Conservation (phyloP, 2,888 invertebrate species). For the Drosophila anomalata region DNA sequence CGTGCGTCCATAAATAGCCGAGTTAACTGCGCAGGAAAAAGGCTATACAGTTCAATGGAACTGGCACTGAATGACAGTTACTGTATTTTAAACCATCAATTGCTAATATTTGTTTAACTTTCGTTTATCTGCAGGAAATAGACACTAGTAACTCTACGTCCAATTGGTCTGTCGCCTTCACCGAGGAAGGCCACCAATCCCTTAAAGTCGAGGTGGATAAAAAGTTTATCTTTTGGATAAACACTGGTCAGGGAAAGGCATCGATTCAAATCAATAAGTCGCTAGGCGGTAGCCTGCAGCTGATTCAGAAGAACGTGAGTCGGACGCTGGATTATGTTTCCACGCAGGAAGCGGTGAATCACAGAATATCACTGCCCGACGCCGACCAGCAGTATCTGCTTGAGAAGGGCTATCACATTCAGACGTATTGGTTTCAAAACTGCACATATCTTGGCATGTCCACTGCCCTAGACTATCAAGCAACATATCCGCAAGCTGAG, state of each 20-base stretch:
- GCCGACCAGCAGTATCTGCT: conserved; percentile 87
- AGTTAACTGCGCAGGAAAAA: conserved; percentile 4
- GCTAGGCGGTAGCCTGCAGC: conserved; percentile 88
- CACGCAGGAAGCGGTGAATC: conserved; percentile 86
- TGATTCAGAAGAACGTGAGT: conserved; percentile 87
- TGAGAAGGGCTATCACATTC: conserved; percentile 85
- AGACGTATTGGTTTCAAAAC: conserved; percentile 92
- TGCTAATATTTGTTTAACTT: background rate
- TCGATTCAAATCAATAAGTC: conserved; percentile 85
- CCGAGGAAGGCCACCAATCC: conserved; percentile 85
- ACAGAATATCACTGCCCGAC: conserved; percentile 86
- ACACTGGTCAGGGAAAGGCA: conserved; percentile 81
- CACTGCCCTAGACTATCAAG: conserved; percentile 86
- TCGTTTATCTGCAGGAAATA: conserved; percentile 71
- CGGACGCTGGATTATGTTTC: conserved; percentile 87
- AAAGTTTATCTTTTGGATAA: conserved; percentile 76
- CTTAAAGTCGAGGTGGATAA: conserved; percentile 85
- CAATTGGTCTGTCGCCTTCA: conserved; percentile 87
- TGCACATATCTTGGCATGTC: conserved; percentile 89
- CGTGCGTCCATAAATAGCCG: conserved; percentile 2
- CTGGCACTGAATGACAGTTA: too few species aligned
- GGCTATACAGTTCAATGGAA: background rate
- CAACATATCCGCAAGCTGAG: conserved; percentile 87
- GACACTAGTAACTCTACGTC: conserved; percentile 85
- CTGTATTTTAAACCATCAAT: too few species aligned